phyloP scores from a whole-genome alignment of 1,140 invertebrate genomes.

The Amyelois transitella region DNA sequence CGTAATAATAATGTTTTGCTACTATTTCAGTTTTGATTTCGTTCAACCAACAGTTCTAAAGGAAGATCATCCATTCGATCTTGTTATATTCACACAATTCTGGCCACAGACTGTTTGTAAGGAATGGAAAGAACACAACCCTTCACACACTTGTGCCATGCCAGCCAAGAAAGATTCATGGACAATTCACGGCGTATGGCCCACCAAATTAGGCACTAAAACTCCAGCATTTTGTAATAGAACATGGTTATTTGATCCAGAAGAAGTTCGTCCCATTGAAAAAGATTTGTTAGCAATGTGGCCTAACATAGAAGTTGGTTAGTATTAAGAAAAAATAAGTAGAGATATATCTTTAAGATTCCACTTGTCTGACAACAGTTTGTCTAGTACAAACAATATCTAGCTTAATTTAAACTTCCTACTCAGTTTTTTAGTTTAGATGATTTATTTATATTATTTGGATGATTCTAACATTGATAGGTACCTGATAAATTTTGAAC shows the following conservation, averaged over 20 bases:
- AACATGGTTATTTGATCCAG: slow-evolving; percentile 78
- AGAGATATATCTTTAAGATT: not conserved
- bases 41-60: slow-evolving; percentile 12
- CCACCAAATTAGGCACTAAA: slow-evolving; percentile 78
- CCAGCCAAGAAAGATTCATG: slow-evolving; percentile 78
- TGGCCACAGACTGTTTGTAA: slow-evolving; percentile 87
- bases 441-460: no score
- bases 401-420: no score
- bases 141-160: slow-evolving; percentile 77
- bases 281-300: slow-evolving; percentile 79
- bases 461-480: no score
- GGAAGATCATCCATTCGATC: slow-evolving; percentile 76
- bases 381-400: no score
- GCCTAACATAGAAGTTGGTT: slow-evolving; percentile 82
- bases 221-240: slow-evolving; percentile 83
- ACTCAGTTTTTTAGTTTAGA: no score
- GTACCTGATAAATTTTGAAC: no score
- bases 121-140: slow-evolving; percentile 78
- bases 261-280: slow-evolving; percentile 76
- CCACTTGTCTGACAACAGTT: not conserved
- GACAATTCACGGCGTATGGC: slow-evolving; percentile 91
- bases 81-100: slow-evolving; percentile 86
- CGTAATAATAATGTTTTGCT: not conserved
- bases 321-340: not conserved
- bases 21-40: slow-evolving; percentile 20